These are phyloP conservation scores for Melanotaenia pygmaea DNA, from an alignment of 2,797 vertebrate genomes.

Conservation along the genomic window DNA sequence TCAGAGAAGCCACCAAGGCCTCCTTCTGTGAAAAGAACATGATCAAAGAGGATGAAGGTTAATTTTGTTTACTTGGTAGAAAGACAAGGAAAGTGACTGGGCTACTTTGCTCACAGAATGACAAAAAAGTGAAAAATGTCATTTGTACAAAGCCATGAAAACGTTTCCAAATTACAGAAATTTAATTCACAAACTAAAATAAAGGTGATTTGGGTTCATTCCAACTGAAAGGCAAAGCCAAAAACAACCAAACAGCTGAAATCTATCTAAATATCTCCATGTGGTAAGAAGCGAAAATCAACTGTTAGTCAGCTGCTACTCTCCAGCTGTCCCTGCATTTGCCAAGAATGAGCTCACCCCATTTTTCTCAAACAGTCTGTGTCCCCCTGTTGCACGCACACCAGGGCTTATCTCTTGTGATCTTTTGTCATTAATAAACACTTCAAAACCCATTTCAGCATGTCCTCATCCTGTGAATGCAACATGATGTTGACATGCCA, in stretches of 20 bases:
- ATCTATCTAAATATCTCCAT: constrained; percentile 43
- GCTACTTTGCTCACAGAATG: constrained; percentile 10
- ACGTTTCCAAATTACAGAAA: background rate
- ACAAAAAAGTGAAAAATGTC: constrained; percentile 5
- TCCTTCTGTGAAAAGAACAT: constrained; percentile 62
- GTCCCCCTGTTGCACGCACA: constrained; percentile 5
- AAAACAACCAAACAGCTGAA: constrained; percentile 37
- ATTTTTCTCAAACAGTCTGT: constrained; percentile 27
- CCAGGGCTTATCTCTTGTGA: constrained; percentile 22
- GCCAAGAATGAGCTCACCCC: constrained; percentile 39
- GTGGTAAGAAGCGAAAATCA: constrained; percentile 53
- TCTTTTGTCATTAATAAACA: constrained; percentile 43
- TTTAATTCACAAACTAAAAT: background rate
- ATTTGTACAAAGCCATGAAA: background rate
- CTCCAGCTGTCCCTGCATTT: constrained; percentile 60
- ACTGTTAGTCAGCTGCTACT: constrained; percentile 52
- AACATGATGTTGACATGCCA: constrained; percentile 2
- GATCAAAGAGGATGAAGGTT: constrained; percentile 76
- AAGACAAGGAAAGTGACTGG: constrained; percentile 37
- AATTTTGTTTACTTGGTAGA: constrained; percentile 59
- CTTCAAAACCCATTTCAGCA: constrained; percentile 26
- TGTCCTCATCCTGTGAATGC: constrained; percentile 15
- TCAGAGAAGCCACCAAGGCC: constrained; percentile 60
- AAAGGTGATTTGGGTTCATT: constrained; percentile 18
- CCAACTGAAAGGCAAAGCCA: background rate